Conservation (phyloP, 2,113 vertebrate species). For the Himantopus leucocephalus region DNA sequence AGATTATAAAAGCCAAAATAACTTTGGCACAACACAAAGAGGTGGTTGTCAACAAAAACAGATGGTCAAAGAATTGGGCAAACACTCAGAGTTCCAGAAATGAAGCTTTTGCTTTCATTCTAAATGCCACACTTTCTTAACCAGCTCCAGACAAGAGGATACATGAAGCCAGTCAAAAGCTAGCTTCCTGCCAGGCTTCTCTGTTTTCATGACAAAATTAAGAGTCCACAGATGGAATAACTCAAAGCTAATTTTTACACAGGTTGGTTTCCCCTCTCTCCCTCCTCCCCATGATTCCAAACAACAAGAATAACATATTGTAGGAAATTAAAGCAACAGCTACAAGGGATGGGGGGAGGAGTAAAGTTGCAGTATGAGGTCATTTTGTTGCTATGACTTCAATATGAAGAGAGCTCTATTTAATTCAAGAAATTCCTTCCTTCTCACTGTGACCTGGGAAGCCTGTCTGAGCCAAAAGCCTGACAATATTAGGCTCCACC, state of each 20-base stretch:
- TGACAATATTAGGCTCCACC: not conserved
- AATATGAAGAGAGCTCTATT: slow-evolving; percentile 8
- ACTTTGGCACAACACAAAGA: slow-evolving; percentile 80
- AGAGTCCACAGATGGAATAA: slow-evolving; percentile 84
- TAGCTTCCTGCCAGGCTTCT: slow-evolving; percentile 79
- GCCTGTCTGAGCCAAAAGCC: slow-evolving; percentile 18
- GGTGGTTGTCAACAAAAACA: slow-evolving; percentile 83
- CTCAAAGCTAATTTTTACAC: slow-evolving; percentile 83
- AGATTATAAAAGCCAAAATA: slow-evolving; percentile 81
- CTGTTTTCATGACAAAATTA: slow-evolving; percentile 84
- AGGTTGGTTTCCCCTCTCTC: slow-evolving; percentile 76
- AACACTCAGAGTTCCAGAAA: slow-evolving; percentile 81
- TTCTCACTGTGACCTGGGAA: not conserved
- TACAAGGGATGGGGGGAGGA: not conserved
- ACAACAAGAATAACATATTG: slow-evolving; percentile 76
- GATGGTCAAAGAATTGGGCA: slow-evolving; percentile 86
- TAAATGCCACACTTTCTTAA: slow-evolving; percentile 81
- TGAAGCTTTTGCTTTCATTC: slow-evolving; percentile 75
- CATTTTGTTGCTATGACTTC: slow-evolving; percentile 52
- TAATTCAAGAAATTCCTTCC: slow-evolving; percentile 36
- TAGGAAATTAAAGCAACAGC: slow-evolving; percentile 71
- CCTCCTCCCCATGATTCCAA: slow-evolving; percentile 50
- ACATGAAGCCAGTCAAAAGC: slow-evolving; percentile 79
- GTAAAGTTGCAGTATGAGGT: slow-evolving; percentile 4
- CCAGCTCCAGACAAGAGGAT: slow-evolving; percentile 83